Conservation (phyloP, 2,888 invertebrate species). For the Rhodophaea formosa region DNA sequence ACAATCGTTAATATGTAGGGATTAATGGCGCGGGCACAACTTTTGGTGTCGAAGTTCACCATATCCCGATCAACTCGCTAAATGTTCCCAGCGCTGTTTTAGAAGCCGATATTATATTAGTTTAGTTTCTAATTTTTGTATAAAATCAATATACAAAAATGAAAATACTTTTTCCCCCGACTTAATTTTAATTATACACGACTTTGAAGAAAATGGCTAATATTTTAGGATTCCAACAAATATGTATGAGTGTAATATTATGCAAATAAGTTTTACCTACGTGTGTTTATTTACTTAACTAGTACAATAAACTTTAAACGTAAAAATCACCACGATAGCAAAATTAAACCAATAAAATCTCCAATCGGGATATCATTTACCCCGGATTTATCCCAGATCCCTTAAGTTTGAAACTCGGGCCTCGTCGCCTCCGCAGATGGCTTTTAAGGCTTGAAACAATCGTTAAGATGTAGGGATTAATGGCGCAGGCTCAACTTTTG, state of each 20-base stretch:
- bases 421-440: slow-evolving; percentile 56
- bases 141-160: too few relatives aligned
- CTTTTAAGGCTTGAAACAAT: slow-evolving; percentile 64
- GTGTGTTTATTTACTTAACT: too few relatives aligned
- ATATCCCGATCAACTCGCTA: slow-evolving; percentile 38
- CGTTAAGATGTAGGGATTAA: slow-evolving; percentile 60
- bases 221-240: too few relatives aligned
- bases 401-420: slow-evolving; percentile 43
- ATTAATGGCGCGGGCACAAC: slow-evolving; percentile 47
- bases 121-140: too few relatives aligned
- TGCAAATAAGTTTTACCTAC: too few relatives aligned
- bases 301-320: background rate
- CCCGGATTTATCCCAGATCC: slow-evolving; percentile 43
- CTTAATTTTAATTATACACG: too few relatives aligned
- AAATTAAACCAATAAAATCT: slow-evolving; percentile 28
- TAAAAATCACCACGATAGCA: background rate
- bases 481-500: slow-evolving; percentile 37
- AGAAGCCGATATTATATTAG: slow-evolving; percentile 15
- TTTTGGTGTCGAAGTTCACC: slow-evolving; percentile 28
- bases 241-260: too few relatives aligned
- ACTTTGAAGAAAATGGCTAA: too few relatives aligned
- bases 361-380: slow-evolving; percentile 51
- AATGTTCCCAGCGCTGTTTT: slow-evolving; percentile 25
- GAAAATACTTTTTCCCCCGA: too few relatives aligned
- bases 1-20: slow-evolving; percentile 60